A percentile compares a stretch with the other conserved stretches of the same genome.
phyloP scores from a whole-genome alignment of 2,797 vertebrate species.

The Crenichthys baileyi region DNA sequence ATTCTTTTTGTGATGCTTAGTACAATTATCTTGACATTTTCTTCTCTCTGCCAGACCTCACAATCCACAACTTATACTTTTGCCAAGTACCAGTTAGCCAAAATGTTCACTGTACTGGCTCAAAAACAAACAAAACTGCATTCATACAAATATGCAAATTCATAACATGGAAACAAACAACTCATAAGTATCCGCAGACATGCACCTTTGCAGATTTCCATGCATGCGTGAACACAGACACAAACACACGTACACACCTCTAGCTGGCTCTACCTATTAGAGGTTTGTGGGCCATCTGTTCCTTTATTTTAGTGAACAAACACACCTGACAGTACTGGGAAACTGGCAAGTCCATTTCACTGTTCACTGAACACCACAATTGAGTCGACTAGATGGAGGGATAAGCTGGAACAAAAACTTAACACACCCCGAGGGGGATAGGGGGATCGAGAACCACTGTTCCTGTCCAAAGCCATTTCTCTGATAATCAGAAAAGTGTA shows the following conservation, averaged over 20 bases:
- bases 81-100: constrained; percentile 48
- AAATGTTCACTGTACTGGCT: constrained; percentile 42
- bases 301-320: constrained; percentile 81
- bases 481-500: constrained; percentile 74
- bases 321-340: constrained; percentile 79
- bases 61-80: constrained; percentile 36
- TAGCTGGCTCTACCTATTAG: constrained; percentile 51
- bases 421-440: constrained; percentile 68
- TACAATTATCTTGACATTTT: constrained; percentile 34
- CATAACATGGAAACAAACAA: constrained; percentile 4
- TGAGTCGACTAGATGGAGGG: constrained; percentile 79
- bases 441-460: constrained; percentile 73
- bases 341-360: constrained; percentile 81
- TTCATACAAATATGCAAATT: constrained; percentile 8
- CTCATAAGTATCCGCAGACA: neutral
- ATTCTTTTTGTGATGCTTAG: constrained; percentile 17
- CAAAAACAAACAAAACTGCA: constrained; percentile 44
- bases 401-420: constrained; percentile 80
- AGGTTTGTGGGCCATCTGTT: constrained; percentile 76
- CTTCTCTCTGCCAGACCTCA: constrained; percentile 33
- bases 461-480: constrained; percentile 76
- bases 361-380: constrained; percentile 81
- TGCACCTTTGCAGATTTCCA: constrained; percentile 19
- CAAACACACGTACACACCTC: constrained; percentile 36
- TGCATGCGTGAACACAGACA: constrained; percentile 25